These are phyloP conservation scores for Bubo bubo DNA, from an alignment of 2,113 vertebrate genomes.

Conservation along the genomic window DNA sequence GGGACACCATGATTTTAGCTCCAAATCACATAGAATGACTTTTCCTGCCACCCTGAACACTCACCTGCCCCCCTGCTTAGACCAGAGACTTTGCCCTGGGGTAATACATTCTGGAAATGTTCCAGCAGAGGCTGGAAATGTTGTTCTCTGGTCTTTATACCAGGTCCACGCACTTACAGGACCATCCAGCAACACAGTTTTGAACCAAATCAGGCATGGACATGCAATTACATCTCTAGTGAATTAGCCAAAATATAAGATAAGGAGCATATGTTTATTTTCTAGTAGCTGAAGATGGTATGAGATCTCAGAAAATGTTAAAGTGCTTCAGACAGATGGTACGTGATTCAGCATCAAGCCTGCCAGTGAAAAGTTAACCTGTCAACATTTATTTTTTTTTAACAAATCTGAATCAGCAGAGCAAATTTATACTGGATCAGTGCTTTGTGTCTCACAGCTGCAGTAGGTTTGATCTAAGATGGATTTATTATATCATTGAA, in stretches of 20 bases:
- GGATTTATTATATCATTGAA: not conserved
- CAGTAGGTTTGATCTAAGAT: slow-evolving; percentile 1
- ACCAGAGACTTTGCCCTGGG: not conserved
- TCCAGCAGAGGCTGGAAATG: not conserved
- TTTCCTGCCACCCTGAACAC: not conserved
- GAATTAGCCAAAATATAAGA: not conserved
- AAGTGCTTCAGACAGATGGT: not conserved
- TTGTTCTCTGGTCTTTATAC: not conserved
- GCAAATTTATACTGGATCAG: not conserved
- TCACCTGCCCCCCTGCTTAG: not conserved
- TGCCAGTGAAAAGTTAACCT: slow-evolving; percentile 9
- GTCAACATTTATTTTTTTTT: not conserved
- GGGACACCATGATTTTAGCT: not conserved
- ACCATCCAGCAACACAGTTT: not conserved
- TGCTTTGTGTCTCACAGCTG: slow-evolving; percentile 16
- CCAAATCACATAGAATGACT: not conserved
- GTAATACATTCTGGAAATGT: not conserved
- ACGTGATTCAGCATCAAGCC: not conserved
- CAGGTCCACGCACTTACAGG: not conserved
- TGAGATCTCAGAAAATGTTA: not conserved
- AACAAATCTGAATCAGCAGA: not conserved
- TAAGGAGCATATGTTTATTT: not conserved
- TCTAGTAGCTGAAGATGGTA: not conserved
- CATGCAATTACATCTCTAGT: not conserved
- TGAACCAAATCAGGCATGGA: not conserved